These are phyloP conservation scores for Norana najaformis DNA, from an alignment of 2,888 invertebrate species.

Conservation along the genomic window DNA sequence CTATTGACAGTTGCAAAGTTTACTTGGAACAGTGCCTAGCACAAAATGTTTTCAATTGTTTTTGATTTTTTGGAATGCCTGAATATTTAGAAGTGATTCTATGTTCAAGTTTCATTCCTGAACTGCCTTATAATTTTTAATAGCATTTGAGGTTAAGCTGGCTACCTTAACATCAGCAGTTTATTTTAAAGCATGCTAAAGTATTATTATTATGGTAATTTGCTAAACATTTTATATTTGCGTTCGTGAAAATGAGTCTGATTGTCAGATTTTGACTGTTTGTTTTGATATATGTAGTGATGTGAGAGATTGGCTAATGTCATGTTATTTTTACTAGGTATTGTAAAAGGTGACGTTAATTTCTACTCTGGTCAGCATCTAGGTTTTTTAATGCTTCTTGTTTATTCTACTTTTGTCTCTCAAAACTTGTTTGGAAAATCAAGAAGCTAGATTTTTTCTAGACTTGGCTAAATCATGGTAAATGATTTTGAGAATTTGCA, in stretches of 20 bases:
- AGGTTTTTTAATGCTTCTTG: not conserved
- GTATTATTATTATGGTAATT: not conserved
- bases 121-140: not conserved
- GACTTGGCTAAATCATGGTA: slow-evolving; percentile 13
- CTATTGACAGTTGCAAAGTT: not conserved
- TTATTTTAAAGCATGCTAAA: not conserved
- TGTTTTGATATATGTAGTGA: not conserved
- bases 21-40: not conserved
- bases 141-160: slow-evolving; percentile 13
- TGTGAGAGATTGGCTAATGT: not conserved
- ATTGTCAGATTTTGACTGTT: not conserved
- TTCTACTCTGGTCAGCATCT: not conserved
- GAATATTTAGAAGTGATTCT: not conserved
- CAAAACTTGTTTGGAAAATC: not conserved
- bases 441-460: not conserved
- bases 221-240: not conserved
- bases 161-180: not conserved
- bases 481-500: not conserved
- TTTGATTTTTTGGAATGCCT: not conserved
- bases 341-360: not conserved
- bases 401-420: not conserved
- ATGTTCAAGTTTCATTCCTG: not conserved
- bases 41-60: not conserved
- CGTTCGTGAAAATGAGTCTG: not conserved
- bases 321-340: no score